phyloP scores from a whole-genome alignment of 2,113 vertebrate genomes.

The Cepphus grylle region DNA sequence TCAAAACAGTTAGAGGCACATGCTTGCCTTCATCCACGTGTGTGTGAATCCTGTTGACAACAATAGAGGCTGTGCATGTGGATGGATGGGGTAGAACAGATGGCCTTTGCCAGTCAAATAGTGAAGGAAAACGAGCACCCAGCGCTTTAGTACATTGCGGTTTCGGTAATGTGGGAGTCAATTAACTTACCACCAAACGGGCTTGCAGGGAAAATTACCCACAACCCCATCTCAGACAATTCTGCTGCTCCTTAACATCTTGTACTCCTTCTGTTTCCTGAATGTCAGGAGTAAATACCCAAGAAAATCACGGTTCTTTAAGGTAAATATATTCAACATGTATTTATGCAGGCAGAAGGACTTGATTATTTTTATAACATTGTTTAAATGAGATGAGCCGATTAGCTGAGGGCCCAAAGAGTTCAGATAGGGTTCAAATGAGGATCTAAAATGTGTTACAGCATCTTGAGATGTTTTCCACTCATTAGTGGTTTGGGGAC shows the following conservation, averaged over 20 bases:
- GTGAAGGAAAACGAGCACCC: constrained; percentile 56
- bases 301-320: not conserved
- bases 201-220: constrained; percentile 41
- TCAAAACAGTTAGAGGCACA: constrained; percentile 41
- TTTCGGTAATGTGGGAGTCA: constrained; percentile 50
- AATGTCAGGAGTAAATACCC: constrained; percentile 4
- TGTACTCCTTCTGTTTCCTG: constrained; percentile 17
- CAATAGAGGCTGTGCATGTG: constrained; percentile 31
- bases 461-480: not conserved
- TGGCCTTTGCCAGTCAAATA: constrained; percentile 59
- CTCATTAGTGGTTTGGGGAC: not conserved
- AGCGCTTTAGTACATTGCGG: constrained; percentile 14
- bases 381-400: constrained; percentile 19
- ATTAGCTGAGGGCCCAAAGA: not conserved
- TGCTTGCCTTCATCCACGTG: constrained; percentile 37
- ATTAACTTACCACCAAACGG: constrained; percentile 56
- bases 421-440: not conserved
- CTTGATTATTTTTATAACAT: constrained; percentile 24
- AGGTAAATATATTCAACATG: not conserved
- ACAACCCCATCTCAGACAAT: not conserved
- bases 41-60: constrained; percentile 36
- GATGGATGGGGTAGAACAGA: constrained; percentile 57
- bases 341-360: not conserved
- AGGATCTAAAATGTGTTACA: not conserved
- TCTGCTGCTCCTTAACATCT: constrained; percentile 24